A percentile compares a stretch with the other conserved stretches of the same genome.
Conservation (phyloP, 2,113 vertebrate genomes). For the Onychostoma macrolepis region DNA sequence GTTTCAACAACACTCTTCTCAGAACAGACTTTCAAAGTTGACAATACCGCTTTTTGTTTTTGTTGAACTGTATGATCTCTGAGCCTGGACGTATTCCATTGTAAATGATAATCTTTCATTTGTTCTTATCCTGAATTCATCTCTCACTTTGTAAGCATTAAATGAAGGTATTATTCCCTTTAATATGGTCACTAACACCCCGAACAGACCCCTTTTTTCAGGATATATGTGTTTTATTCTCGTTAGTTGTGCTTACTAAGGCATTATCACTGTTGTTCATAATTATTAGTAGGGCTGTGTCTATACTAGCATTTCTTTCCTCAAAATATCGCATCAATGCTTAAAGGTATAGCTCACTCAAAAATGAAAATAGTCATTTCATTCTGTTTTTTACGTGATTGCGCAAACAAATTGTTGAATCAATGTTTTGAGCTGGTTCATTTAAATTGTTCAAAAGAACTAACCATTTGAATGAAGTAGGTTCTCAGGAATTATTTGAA, state of each 20-base stretch:
- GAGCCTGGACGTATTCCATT: neutral
- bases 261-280: neutral
- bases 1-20: slow-evolving; percentile 37
- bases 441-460: neutral
- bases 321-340: neutral
- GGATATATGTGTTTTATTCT: neutral
- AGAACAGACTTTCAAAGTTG: neutral
- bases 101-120: neutral
- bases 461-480: neutral
- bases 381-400: no score
- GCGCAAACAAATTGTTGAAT: no score
- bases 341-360: neutral
- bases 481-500: neutral
- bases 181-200: neutral
- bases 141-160: neutral
- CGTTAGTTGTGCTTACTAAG: neutral
- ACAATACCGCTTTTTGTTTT: slow-evolving; percentile 22
- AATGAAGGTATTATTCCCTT: neutral
- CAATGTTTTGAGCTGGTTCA: no score
- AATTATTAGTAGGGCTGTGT: neutral
- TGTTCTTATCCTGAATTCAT: neutral
- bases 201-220: neutral
- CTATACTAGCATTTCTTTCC: neutral
- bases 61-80: neutral
- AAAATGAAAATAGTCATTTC: neutral